Conservation (phyloP, 2,888 invertebrate species). For the Arctia plantaginis region DNA sequence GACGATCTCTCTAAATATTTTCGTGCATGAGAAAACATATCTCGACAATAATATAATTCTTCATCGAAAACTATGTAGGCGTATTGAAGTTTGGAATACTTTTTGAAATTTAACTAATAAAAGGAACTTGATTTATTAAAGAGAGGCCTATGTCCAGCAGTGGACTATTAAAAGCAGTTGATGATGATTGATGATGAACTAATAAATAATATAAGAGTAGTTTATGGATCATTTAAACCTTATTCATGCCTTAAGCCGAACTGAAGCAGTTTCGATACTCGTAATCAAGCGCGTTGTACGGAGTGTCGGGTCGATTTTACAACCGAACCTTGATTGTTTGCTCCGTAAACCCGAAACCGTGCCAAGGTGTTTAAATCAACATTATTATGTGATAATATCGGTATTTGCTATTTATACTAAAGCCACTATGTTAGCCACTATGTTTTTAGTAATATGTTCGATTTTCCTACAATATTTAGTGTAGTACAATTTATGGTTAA, state of each 20-base stretch:
- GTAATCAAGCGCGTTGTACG: constrained; percentile 30
- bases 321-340: constrained; percentile 46
- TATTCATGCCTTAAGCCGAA: constrained; percentile 24
- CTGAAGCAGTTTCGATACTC: constrained; percentile 25
- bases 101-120: too few relatives aligned
- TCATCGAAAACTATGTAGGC: too few relatives aligned
- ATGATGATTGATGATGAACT: too few relatives aligned
- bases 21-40: too few relatives aligned
- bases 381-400: not conserved
- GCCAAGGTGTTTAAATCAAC: not conserved
- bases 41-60: too few relatives aligned
- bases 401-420: not conserved
- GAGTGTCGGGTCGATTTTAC: constrained; percentile 41
- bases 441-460: not conserved
- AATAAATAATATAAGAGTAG: not conserved
- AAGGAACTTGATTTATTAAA: too few relatives aligned
- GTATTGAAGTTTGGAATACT: too few relatives aligned
- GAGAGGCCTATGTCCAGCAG: too few relatives aligned
- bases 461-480: too few relatives aligned
- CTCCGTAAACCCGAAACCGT: constrained; percentile 44
- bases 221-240: not conserved
- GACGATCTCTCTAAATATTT: too few relatives aligned
- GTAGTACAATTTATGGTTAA: too few relatives aligned
- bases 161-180: too few relatives aligned
- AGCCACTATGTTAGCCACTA: not conserved